Evolutionary conservation across 2,113 vertebrate species (phyloP).

Genomic region (Aspidoscelis tigris): DNA sequence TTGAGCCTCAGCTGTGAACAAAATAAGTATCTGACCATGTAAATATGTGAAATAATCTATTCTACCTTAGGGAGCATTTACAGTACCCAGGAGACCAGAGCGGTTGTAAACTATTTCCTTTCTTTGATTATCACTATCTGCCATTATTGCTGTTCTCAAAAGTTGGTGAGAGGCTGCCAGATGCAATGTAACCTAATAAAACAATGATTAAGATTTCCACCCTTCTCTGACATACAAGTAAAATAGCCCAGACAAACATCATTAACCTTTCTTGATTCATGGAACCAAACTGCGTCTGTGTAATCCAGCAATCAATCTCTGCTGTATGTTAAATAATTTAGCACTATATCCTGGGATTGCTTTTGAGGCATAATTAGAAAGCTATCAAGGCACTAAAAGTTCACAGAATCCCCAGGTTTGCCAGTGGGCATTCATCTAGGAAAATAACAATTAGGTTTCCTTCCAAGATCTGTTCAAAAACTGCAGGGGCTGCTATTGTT

Average conservation of each 20-base stretch:
- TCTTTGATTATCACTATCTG: neutral
- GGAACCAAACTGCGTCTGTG: neutral
- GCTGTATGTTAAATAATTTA: constrained; percentile 3
- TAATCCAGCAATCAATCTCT: neutral
- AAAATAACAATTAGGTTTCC: neutral
- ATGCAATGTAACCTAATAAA: constrained; percentile 7
- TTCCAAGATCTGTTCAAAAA: neutral
- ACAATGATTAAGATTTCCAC: neutral
- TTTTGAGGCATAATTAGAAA: constrained; percentile 1
- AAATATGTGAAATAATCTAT: neutral
- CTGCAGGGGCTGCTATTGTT: neutral
- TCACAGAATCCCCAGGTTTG: neutral
- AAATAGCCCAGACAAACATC: neutral
- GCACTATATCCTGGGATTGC: neutral
- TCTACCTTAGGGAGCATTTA: neutral
- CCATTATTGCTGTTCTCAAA: neutral
- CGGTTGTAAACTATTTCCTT: neutral
- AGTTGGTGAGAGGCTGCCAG: constrained; percentile 16
- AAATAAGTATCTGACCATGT: neutral
- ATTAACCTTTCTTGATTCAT: neutral
- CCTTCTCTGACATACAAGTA: neutral
- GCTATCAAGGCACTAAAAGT: neutral
- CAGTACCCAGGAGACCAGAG: neutral
- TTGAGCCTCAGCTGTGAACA: neutral
- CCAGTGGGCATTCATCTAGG: neutral